Conservation (phyloP, 2,113 vertebrate species). For the Calcarius ornatus region DNA sequence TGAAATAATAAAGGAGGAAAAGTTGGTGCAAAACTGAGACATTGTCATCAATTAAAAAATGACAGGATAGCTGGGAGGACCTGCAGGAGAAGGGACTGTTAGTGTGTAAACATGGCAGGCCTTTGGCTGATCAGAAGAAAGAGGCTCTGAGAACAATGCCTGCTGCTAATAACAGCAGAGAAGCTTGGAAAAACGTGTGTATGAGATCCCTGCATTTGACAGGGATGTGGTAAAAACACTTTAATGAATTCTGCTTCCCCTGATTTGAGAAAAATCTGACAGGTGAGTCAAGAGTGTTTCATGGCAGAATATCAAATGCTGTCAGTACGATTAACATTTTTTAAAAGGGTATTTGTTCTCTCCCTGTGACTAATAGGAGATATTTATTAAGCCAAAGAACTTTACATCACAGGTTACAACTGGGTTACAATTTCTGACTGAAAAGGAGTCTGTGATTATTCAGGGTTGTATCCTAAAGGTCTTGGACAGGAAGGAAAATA, state of each 20-base stretch:
- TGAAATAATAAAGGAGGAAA: not conserved
- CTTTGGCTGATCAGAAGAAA: not conserved
- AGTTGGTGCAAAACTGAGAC: not conserved
- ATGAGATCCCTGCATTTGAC: not conserved
- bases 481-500: not conserved
- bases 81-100: not conserved
- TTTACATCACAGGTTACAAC: not conserved
- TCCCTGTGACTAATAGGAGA: not conserved
- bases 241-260: not conserved
- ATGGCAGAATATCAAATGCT: not conserved
- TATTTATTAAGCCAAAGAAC: not conserved
- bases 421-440: not conserved
- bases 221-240: not conserved
- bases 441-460: not conserved
- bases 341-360: not conserved
- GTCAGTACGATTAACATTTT: not conserved
- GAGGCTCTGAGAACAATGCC: not conserved
- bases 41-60: not conserved
- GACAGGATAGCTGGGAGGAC: not conserved
- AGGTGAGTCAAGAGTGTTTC: not conserved
- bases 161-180: not conserved
- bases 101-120: not conserved
- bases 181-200: not conserved
- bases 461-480: not conserved
- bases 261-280: not conserved